Evolutionary conservation across 2,888 invertebrate species (phyloP), one percentile per base, ranked within the genome.

Genomic region (Rhagonycha lutea): DNA sequence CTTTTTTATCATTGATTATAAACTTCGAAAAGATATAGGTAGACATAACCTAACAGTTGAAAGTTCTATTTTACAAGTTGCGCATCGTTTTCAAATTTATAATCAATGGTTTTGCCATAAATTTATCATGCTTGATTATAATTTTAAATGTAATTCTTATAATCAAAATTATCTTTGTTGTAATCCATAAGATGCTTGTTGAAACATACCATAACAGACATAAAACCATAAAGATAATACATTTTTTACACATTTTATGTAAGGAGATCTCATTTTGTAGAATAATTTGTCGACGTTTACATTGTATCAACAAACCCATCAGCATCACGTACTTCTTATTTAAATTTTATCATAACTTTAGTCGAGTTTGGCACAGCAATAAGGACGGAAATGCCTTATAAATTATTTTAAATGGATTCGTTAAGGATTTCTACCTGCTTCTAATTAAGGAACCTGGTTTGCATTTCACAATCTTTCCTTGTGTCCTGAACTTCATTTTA

Each of bases 181-280:
- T n/a, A 47, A 47, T 47, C 47, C 47, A n/a, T n/a, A 47, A 47
- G n/a, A n/a, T n/a, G 7, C n/a, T 47, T 47, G 47, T 47, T 47
- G n/a, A n/a, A 47, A 47, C 47, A 47, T 47, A 47, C n/a, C 47
- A 47, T 47, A n/a, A 47, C 12, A 47, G n/a, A 5, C n/a, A 47
- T 47, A 47, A 47, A 47, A 47, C 47, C n/a, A 47, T 47, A 60
- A 69, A 24, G 11, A 24, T n/a, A 69, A 5, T 61, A 65, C 65
- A 11, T 63, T 73, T 72, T 72, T 74, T 74, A 14, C 73, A 69
- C 69, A 18, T 70, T 61, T 70, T 70, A 60, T 10, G 73, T 18
- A 63, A 69, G 69, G 70, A 74, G 69, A 63, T 47, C 63, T 28
- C 73, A 65, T 69, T 74, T 71, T 74, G 14, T 60, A 26, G 69